Evolutionary conservation across 2,113 vertebrate species (phyloP), one percentile per base, ranked within the genome.

Genomic region (Cottus gobio): DNA sequence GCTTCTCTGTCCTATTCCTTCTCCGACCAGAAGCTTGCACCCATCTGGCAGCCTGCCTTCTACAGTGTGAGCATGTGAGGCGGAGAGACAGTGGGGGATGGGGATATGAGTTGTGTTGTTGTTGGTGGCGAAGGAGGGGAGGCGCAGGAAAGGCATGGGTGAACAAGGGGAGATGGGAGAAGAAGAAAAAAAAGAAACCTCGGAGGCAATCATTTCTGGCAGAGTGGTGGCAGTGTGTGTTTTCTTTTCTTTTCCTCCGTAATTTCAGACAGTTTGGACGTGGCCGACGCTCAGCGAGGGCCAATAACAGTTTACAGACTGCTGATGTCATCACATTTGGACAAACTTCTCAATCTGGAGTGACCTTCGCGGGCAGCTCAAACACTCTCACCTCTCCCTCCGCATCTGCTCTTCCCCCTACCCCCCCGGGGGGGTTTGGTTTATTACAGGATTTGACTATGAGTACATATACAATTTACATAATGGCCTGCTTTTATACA

Each of bases 241-340:
- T 36, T 31, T 24, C 5, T 22, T 2, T 31, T 28, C n/a, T 63
- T 31, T 34, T 95, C 95, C 7, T n/a, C 48, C 20, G 94, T 97
- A 95, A 98, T 98, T 97, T 97, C 96, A 96, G 95, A 95, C 95
- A 93, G 95, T 96, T 96, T 95, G 95, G 82, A 82, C 75, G 37
- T 26, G 58, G 77, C 96, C 95, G 94, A 61, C 50, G 10, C 82
- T 88, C 95, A 95, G 96, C 95, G 13, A 93, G 94, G 94, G 94
- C 95, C 96, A 96, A 96, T 96, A 96, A 95, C 95, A 94, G 95
- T 96, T 96, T 96, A 95, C 96, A 95, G 95, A 96, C 95, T 96
- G 96, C 96, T 96, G 93, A 96, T 97, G 97, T 97, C 97, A 97
- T 96, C 96, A 95, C 95, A 95, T 97, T 97, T 96, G 96, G 96